These are phyloP conservation scores for Poecilia velifera DNA, from an alignment of 2,797 vertebrate species.

Conservation along the genomic window DNA sequence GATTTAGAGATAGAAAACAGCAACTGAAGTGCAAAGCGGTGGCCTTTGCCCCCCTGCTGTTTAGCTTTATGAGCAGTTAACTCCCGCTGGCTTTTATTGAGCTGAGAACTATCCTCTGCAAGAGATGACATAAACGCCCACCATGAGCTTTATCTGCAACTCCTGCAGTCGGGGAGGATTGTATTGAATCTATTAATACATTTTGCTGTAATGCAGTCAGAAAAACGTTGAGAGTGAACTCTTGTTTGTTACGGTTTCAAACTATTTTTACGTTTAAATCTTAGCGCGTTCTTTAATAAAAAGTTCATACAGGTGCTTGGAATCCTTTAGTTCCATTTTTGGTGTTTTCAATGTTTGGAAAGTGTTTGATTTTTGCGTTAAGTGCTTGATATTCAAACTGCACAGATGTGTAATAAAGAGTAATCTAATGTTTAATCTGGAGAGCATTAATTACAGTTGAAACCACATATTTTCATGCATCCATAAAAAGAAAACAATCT, in stretches of 20 bases:
- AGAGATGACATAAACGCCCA: slow-evolving; percentile 37
- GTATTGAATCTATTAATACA: background rate
- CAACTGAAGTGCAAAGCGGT: slow-evolving; percentile 34
- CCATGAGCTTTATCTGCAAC: slow-evolving; percentile 21
- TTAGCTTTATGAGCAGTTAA: slow-evolving; percentile 46
- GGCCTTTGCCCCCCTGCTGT: slow-evolving; percentile 38
- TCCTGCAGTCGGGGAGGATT: background rate
- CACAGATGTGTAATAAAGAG: too few species aligned
- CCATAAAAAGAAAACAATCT: too few species aligned
- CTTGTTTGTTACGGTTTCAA: background rate
- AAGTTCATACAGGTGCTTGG: too few species aligned
- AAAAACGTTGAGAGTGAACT: background rate
- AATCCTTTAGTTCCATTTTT: too few species aligned
- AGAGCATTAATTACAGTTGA: too few species aligned
- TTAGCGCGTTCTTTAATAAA: background rate
- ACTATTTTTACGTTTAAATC: background rate
- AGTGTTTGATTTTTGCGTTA: too few species aligned
- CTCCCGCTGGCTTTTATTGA: slow-evolving; percentile 60
- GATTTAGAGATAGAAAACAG: slow-evolving; percentile 49
- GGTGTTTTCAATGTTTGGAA: too few species aligned
- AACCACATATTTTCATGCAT: too few species aligned
- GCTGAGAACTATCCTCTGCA: slow-evolving; percentile 36
- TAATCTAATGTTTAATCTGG: too few species aligned
- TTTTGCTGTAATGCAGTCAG: background rate
- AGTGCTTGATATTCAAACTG: too few species aligned